Evolutionary conservation across 1,140 invertebrate species (phyloP), one percentile per base, ranked within the genome.

Genomic region (Sipha flava): DNA sequence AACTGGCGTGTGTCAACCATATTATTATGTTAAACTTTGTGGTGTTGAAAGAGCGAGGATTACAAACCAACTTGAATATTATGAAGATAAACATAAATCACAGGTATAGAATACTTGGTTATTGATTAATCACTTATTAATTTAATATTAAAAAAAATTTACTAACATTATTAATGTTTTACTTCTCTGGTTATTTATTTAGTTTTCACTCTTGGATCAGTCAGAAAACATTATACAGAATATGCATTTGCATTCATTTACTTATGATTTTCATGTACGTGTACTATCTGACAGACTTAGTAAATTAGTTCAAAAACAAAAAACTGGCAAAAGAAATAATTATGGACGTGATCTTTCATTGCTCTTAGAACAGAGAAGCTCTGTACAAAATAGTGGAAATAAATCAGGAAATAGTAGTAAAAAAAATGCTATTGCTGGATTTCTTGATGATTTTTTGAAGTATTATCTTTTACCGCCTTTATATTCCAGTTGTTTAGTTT

Each of bases 241-340:
- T 45, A 90, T 93, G 87, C 94, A 95, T 86, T 86, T 95, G 43
- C 94, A 95, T 86, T 95, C 94, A 1, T 95, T 95, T 84, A 93
- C 93, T 0, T 94, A 95, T 83, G 94, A 95, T 85, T 95, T 93
- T 84, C 94, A 95, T 85, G 86, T 95, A 43, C 87, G 93, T 72
- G 23, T 45, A 21, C 9, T 77, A 16, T 57, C 73, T 0, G 73
- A 77, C 1, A 77, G 52, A 77, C 34, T 77, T 10, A 43, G 21
- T 18, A 59, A 43, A 43, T 59, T 77, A 18, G 21, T 59, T 26
- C 40, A 77, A 77, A 59, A 29, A 40, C 31, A 57, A 21, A 73
- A 43, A 0, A 26, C 26, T 2, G 40, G 23, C 0, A 70, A 47
- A 70, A 29, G 43, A 47, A 29, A 7, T 43, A 43, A 40, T 16